phyloP scores from a whole-genome alignment of 2,888 invertebrate genomes.

The Sthenelais limicola region DNA sequence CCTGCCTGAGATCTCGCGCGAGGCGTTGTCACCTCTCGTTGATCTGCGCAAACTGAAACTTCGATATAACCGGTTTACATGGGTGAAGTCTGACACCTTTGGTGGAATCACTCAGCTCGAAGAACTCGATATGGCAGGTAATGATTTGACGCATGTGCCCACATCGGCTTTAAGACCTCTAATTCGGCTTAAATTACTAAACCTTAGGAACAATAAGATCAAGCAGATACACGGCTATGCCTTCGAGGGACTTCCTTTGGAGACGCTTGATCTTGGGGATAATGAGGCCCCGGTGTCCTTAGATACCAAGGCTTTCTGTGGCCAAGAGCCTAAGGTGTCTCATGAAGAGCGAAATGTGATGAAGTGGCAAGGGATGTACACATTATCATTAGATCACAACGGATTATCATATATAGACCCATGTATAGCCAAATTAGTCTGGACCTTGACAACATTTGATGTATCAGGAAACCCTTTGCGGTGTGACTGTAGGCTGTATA shows the following conservation, averaged over 20 bases:
- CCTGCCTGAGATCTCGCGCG: constrained; percentile 34
- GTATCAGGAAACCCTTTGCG: constrained; percentile 43
- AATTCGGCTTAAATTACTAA: constrained; percentile 37
- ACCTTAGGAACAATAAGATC: constrained; percentile 49
- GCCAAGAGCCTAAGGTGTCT: constrained; percentile 43
- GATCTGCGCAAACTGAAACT: constrained; percentile 39
- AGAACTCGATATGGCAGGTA: constrained; percentile 47
- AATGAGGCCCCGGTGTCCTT: constrained; percentile 44
- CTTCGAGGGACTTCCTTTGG: constrained; percentile 44
- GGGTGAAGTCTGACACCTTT: constrained; percentile 40
- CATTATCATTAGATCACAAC: constrained; percentile 47
- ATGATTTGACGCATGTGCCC: constrained; percentile 45
- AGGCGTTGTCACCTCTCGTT: constrained; percentile 30
- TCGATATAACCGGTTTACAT: constrained; percentile 48
- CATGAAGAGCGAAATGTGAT: constrained; percentile 42
- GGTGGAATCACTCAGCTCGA: constrained; percentile 27
- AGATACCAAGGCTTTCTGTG: constrained; percentile 47
- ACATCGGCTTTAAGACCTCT: constrained; percentile 40
- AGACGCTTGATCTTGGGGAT: constrained; percentile 47
- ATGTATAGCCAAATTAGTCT: constrained; percentile 45
- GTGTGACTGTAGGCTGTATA: constrained; percentile 43
- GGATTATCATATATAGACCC: constrained; percentile 44
- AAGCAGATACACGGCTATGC: constrained; percentile 41
- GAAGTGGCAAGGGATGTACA: constrained; percentile 49
- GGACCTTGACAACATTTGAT: constrained; percentile 46